Base-by-base conservation (phyloP, 2,888 invertebrate species). In the Chydorus sphaericus region DNA sequence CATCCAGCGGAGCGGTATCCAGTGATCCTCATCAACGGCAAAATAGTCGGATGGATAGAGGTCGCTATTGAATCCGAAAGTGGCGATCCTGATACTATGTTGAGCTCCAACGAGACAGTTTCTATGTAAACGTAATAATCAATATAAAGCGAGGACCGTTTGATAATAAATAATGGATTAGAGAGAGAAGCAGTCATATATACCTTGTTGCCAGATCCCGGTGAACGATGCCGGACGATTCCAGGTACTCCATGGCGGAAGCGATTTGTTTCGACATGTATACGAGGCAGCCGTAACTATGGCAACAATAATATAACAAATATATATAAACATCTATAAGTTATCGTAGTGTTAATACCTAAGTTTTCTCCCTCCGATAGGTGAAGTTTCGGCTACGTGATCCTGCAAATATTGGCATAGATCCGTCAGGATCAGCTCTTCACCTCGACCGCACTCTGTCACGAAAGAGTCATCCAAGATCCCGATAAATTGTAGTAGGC, bases 161-260 rank as follows among this genome's bases (percentile, higher is more conserved):
- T 26, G 11, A 26, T 5, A 11, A 23, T 7, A 16, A 26, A 3
- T 16, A 16, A 10, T 26, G 7, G 23, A 14, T 44, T 14, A 37
- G 26, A 38, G 48, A 39, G n/a, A n/a, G 18, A 14, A 33, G 6
- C 33, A n/a, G 11, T 39, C 20, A 4, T 14, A 0, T 31, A 6
- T 74, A 82, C 82, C 83, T 80, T 64, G 88, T 80, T 62, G 88
- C 87, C 64, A 90, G 75, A 73, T 90, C 88, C 66, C 85, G 79
- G 73, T 90, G 89, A 62, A 90, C 82, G 71, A 85, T 86, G 71
- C 83, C 82, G 69, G 83, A 77, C 62, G 82, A 81, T 72, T 90
- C 89, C 69, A 90, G 76, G 73, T 89, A 86, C 71, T 88, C 86
- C 86, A 90, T 88, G 62, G 88, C 90, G 59, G 87, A 85, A 63